Base-by-base conservation (phyloP, 2,888 invertebrate species). In the Xestia ashworthii region DNA sequence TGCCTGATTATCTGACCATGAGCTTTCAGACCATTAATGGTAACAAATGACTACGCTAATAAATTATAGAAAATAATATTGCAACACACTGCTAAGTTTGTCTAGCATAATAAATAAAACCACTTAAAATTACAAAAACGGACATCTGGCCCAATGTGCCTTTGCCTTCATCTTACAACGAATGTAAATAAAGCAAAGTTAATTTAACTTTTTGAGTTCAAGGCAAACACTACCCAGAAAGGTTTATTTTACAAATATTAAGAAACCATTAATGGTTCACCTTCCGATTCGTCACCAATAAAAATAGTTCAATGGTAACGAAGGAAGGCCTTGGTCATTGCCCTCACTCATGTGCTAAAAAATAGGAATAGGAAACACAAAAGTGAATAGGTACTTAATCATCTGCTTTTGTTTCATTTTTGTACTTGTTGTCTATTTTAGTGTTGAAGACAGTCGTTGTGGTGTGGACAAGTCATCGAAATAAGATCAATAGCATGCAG, bases 321-420 rank as follows among this genome's bases (percentile, higher is more conserved):
- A 44, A 83, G 85, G 70, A 73, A 82, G 79, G 80, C 85, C 83
- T 88, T 89, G 90, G 89, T 90, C 89, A 89, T 83, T 80, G 89
- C 87, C 89, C 90, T 82, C 75, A 71, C 53, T 53, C 50, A 62
- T 75, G 69, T 76, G 67, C 72, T 38, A 81, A 83, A 82, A 77
- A 79, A 53, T 77, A 80, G 65, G 77, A 71, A 81, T 81, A 82
- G 70, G 80, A 74, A 82, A 74, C 55, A 83, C 53, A 62, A 67
- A 62, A 79, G 48, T 74, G 67, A 77, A 72, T 70, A 66, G 53
- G 19, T n/a, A 32, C 74, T 76, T 68, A 64, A 69, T 82, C 50
- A 76, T 76, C 78, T 50, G 66, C 55, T 80, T 71, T 83, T 80
- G 60, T 88, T 73, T 69, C 74, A 76, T 83, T 88, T 75, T 88